A percentile compares a stretch with the other conserved stretches of the same genome.
Conservation (phyloP, 2,888 invertebrate species). For the Helleia helle region DNA sequence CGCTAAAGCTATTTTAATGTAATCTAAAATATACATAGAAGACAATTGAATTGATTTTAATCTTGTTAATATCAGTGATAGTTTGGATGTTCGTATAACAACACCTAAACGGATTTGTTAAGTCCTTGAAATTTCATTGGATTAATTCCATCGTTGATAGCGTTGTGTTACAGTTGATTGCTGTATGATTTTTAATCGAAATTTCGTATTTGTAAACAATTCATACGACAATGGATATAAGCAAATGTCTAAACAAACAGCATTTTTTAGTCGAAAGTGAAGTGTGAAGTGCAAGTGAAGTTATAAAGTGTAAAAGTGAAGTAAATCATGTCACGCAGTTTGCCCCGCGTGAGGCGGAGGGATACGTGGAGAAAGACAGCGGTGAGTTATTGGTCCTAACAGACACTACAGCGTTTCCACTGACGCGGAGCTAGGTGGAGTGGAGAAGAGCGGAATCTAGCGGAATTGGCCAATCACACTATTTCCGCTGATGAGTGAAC, state of each 20-base stretch:
- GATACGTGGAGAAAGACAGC: constrained; percentile 58
- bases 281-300: constrained; percentile 8
- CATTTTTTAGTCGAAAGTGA: not conserved
- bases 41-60: too few species aligned
- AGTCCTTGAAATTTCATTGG: not conserved
- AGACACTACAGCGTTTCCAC: too few species aligned
- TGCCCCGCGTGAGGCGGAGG: constrained; percentile 46
- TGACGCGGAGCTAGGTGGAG: too few species aligned
- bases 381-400: constrained; percentile 34
- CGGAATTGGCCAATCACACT: too few species aligned
- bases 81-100: not conserved
- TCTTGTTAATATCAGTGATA: not conserved
- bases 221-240: too few species aligned
- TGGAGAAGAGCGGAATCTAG: too few species aligned
- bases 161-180: not conserved
- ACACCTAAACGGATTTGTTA: not conserved
- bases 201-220: too few species aligned
- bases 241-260: too few species aligned
- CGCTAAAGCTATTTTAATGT: not conserved
- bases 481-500: too few species aligned
- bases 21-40: not conserved
- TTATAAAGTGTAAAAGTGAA: constrained; percentile 10
- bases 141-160: not conserved
- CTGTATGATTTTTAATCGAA: not conserved
- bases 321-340: constrained; percentile 35